Evolutionary conservation across 2,888 invertebrate species (phyloP), one percentile per base, ranked within the genome.

Genomic region (Polydrusus pterygomalis): DNA sequence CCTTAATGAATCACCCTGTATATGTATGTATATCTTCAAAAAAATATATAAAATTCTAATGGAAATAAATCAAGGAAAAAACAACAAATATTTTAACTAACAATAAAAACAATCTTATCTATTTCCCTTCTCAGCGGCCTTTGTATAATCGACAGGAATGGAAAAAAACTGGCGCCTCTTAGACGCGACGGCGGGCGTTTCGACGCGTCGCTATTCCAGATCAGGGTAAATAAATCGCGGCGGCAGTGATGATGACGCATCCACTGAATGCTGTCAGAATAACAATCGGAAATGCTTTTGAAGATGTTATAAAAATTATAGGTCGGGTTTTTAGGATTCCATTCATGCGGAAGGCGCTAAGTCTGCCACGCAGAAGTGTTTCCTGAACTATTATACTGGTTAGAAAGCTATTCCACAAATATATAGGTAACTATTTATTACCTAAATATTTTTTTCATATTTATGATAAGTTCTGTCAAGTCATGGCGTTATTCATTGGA

Each of bases 171-270:
- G 73, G 73, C 73, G 73, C 68, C 73, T 17, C 47, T 15, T 13
- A 13, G 73, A 60, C 73, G 67, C 58, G 73, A 25, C 47, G 74
- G 74, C 74, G 51, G 56, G 63, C 40, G 56, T 63, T 58, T 17
- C 64, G 74, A 58, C 74, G 69, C 69, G 63, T 64, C 65, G 58
- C 67, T 58, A 56, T 73, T 54, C 54, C 68, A 40, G 51, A 62
- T 56, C 43, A 10, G 34, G 62, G 68, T 17, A 62, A 74, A 74
- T 62, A 74, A 34, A 49, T 68, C 51, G 15, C 54, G 54, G 62
- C 68, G 58, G 73, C 54, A 40, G 51, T 34, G 68, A 62, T 34
- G 68, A 67, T 74, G 73, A 74, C 73, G 73, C 68, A 62, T 68
- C 54, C 15, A 9, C 17, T 17, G 38, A 38, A 60, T 60, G 38